phyloP scores from a whole-genome alignment of 2,797 vertebrate genomes.

The Typhlichthys eigenmanni region DNA sequence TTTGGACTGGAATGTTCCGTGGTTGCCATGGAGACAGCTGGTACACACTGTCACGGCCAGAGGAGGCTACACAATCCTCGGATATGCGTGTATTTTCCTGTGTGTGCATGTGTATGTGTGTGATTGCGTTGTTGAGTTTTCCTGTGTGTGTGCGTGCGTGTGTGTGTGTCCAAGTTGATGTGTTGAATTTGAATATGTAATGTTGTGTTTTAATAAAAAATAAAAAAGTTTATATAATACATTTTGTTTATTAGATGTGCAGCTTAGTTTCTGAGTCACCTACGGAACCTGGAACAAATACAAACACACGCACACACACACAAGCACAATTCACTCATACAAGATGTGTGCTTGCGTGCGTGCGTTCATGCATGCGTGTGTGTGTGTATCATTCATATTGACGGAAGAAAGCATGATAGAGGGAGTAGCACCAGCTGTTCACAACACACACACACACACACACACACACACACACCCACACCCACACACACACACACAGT shows the following conservation, averaged over 20 bases:
- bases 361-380: background rate
- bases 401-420: background rate
- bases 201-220: background rate
- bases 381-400: background rate
- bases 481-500: background rate
- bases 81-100: too few relatives aligned
- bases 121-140: too few relatives aligned
- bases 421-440: background rate
- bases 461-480: background rate
- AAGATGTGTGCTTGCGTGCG: background rate
- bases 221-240: background rate
- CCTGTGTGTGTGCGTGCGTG: too few relatives aligned
- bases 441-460: background rate
- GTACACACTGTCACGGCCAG: too few relatives aligned
- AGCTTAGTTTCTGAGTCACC: too few relatives aligned
- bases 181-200: too few relatives aligned
- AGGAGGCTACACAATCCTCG: too few relatives aligned
- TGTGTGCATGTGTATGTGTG: too few relatives aligned
- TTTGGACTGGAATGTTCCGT: too few relatives aligned
- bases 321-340: background rate
- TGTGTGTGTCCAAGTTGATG: too few relatives aligned
- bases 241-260: background rate
- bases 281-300: slow-evolving; percentile 1
- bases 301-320: slow-evolving; percentile 17
- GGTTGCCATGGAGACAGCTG: too few relatives aligned